Conservation (phyloP, 2,113 vertebrate genomes). For the Todiramphus chloris region DNA sequence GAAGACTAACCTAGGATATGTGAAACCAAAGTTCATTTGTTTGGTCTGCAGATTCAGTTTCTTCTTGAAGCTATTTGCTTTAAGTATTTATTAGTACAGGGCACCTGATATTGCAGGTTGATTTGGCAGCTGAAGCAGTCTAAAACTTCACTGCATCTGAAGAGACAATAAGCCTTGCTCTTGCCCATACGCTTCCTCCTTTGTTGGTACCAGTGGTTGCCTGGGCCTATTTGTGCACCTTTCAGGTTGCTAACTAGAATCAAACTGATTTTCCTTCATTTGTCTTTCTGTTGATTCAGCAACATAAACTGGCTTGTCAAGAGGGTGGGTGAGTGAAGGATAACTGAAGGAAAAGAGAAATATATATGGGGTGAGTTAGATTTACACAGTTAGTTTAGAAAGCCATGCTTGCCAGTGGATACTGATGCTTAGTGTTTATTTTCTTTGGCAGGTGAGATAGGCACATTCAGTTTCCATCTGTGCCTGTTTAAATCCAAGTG, state of each 20-base stretch:
- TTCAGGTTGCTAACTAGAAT: neutral
- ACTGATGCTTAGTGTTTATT: accelerated
- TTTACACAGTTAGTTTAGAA: neutral
- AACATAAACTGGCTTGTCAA: neutral
- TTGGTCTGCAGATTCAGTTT: neutral
- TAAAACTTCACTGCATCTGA: neutral
- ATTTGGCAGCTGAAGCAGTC: neutral
- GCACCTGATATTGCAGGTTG: neutral
- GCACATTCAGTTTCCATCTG: neutral
- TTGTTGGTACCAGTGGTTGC: neutral
- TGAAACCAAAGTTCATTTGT: neutral
- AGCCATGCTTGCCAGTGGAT: neutral
- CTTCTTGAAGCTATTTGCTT: neutral
- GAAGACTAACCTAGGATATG: neutral
- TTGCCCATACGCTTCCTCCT: neutral
- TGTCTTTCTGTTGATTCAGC: neutral
- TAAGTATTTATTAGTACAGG: no score
- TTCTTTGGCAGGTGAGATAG: neutral
- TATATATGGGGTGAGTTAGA: neutral
- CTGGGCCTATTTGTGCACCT: neutral
- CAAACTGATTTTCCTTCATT: neutral
- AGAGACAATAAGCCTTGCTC: neutral
- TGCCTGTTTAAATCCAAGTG: neutral
- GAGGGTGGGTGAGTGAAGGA: neutral
- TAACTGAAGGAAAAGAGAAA: neutral